Base-by-base conservation (phyloP, 2,888 invertebrate genomes). In the Rhyacophila evoluta region DNA sequence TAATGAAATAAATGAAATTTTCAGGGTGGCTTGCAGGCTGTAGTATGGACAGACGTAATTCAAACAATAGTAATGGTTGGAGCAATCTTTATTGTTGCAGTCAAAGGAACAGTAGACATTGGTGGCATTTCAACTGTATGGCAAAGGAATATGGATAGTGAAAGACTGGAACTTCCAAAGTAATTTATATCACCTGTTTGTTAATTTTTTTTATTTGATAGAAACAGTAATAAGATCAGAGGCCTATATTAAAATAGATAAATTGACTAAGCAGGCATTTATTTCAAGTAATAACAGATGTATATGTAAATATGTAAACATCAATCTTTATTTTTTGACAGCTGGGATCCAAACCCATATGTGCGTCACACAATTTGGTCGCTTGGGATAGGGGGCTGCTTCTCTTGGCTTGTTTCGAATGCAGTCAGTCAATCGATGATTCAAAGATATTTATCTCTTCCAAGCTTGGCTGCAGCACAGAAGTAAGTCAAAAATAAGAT, bases 371-470 rank as follows among this genome's bases (percentile, higher is more conserved):
- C 94, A 0, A 86, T 95, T 70, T 94, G 94, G 91, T 92, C 93
- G 0, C 88, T 94, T n/a, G 86, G 91, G 0, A 87, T 95, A 82
- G 95, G 95, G 1, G 93, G 94, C 1, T 91, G 91, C 72, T 90
- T 94, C 75, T 93, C 93, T 82, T 94, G 94, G 94, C 87, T 94
- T 2, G 93, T 94, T 72, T 92, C 92, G 83, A 92, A 94, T 83
- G 93, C 93, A 27, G 92, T 94, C 1, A 94, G 94, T 86, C 95
- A 95, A 85, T 92, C 94, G 37, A 95, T 95, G 94, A 92, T 95
- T 82, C 95, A 95, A 84, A 88, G 95, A 74, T 94, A 94, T 84
- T 86, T 95, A 67, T 91, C 94, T 11, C 86, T 95, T 72, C 92
- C 93, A 0, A 92, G 91, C n/a, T 85, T 95, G 6, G 88, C 87